Evolutionary conservation across 1,140 invertebrate genomes (phyloP).

Genomic region (Rhyacophila brunnea): DNA sequence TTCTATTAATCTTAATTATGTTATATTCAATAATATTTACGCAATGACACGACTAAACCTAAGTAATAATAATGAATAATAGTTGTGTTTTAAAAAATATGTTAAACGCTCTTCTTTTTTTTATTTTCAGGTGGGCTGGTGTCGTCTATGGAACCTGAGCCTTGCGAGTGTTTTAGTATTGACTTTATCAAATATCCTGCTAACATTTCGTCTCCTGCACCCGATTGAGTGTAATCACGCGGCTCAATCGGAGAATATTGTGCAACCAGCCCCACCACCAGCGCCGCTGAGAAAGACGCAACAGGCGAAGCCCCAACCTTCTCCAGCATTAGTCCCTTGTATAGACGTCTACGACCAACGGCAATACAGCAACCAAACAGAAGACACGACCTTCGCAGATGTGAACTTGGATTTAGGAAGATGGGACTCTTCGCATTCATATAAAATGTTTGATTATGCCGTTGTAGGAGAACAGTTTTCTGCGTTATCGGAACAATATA

Average conservation of each 20-base stretch:
- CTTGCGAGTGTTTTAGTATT: constrained; percentile 62
- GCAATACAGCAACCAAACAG: constrained; percentile 35
- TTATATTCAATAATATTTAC: too few species aligned
- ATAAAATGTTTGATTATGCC: constrained; percentile 72
- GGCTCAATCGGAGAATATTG: constrained; percentile 1
- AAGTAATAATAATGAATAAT: not conserved
- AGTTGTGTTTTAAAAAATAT: not conserved
- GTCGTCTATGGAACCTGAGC: constrained; percentile 68
- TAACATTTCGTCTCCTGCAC: constrained; percentile 67
- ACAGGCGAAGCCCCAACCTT: constrained; percentile 39
- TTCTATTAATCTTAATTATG: too few species aligned
- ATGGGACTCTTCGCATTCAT: constrained; percentile 69
- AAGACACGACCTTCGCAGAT: constrained; percentile 54
- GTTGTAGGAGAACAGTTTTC: constrained; percentile 63
- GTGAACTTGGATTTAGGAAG: constrained; percentile 66
- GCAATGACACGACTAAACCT: not conserved
- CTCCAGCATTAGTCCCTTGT: constrained; percentile 41
- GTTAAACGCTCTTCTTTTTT: not conserved
- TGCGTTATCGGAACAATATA: constrained; percentile 56
- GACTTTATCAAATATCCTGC: constrained; percentile 66
- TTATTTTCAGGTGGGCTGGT: constrained; percentile 48
- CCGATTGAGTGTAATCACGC: constrained; percentile 41
- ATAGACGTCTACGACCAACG: constrained; percentile 41
- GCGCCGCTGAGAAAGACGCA: constrained; percentile 14
- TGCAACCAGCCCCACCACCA: constrained; percentile 33